These are phyloP conservation scores for Aldabrachelys gigantea DNA, from an alignment of 2,113 vertebrate genomes.

Conservation along the genomic window DNA sequence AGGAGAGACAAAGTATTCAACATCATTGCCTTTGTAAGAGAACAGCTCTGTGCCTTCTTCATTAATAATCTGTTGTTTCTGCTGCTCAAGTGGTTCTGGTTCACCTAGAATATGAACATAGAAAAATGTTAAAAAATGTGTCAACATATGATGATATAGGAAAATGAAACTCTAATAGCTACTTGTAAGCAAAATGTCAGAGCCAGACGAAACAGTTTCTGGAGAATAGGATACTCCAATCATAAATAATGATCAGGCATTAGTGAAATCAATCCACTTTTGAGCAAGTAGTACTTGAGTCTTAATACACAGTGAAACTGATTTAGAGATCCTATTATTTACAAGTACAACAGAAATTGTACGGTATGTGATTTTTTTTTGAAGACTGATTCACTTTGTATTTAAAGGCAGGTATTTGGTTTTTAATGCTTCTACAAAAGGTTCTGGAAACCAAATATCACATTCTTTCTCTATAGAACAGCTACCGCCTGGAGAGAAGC, in stretches of 20 bases:
- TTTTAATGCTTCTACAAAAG: not conserved
- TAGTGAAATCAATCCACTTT: not conserved
- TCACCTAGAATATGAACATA: conserved; percentile 81
- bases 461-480: not conserved
- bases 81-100: conserved; percentile 92
- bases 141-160: fast-evolving
- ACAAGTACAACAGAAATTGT: not conserved
- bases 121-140: not conserved
- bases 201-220: not conserved
- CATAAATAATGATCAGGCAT: not conserved
- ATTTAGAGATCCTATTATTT: not conserved
- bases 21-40: conserved; percentile 96
- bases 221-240: not conserved
- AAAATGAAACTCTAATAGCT: not conserved
- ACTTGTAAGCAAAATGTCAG: not conserved
- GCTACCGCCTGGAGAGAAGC: not conserved
- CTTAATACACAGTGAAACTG: not conserved
- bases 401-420: not conserved
- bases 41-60: conserved; percentile 91
- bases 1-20: conserved; percentile 91
- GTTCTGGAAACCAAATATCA: not conserved
- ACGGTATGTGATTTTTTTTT: not conserved
- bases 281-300: not conserved
- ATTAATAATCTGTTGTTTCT: conserved; percentile 88
- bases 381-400: not conserved